phyloP scores from a whole-genome alignment of 1,140 invertebrate species.

The Monochamus saltuarius region DNA sequence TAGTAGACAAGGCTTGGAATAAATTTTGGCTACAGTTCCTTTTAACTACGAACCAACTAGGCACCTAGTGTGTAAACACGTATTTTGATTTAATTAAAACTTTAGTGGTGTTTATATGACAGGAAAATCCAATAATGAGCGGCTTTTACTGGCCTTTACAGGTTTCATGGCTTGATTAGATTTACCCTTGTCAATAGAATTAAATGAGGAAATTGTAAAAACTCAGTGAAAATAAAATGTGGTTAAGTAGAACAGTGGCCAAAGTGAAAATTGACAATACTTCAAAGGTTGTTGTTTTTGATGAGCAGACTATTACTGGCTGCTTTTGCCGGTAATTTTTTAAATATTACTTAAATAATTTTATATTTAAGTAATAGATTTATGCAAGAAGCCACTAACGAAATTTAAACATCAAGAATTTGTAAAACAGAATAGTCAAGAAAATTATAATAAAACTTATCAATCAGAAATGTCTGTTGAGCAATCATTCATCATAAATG shows the following conservation, averaged over 20 bases:
- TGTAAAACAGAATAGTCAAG: no score
- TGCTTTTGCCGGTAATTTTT: constrained; percentile 69
- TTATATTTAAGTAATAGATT: not conserved
- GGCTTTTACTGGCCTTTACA: constrained; percentile 3
- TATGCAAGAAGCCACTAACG: no score
- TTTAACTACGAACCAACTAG: no score
- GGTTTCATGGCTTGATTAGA: constrained; percentile 12
- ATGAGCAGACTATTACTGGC: constrained; percentile 68
- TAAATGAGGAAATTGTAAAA: not conserved
- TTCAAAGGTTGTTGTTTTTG: constrained; percentile 54
- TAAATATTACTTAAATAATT: not conserved
- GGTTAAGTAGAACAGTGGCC: constrained; percentile 30
- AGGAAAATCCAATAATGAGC: constrained; percentile 10
- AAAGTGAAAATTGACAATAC: constrained; percentile 44
- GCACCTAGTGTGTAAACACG: no score
- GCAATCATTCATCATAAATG: no score
- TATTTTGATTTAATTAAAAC: constrained; percentile 4
- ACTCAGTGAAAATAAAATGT: constrained; percentile 20
- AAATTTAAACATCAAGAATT: no score
- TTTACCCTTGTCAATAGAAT: constrained; percentile 9
- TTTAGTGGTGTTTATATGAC: not conserved
- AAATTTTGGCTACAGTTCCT: no score
- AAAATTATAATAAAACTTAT: no score
- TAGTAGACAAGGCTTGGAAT: no score
- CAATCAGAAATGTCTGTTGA: no score